Base-by-base conservation (phyloP, 2,888 invertebrate species). In the Urechis unicinctus region DNA sequence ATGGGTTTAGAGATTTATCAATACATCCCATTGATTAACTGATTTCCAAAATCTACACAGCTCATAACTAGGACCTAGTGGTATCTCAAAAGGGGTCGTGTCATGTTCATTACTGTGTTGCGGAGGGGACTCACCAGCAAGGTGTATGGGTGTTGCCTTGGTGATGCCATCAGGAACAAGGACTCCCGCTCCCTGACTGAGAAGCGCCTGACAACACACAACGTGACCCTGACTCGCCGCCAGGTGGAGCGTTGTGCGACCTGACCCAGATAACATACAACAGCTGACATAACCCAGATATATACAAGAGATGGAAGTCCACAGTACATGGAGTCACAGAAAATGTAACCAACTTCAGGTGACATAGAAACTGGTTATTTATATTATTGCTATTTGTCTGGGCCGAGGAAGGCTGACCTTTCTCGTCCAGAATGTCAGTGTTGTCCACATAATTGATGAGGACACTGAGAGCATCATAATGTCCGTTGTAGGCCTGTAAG, bases 141-240 rank as follows among this genome's bases (percentile, higher is more conserved):
- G 75, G 64, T 83, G 83, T 9, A 83, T 74, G 17, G 83, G 80
- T 21, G 83, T 82, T 75, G 81, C 74, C 31, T 80, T 78, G 21
- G 71, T 71, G 21, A 79, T 77, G 49, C 75, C 76, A 62, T 80
- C 79, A 60, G 81, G 80, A 47, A 82, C 78, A 52, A 79, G 77
- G 17, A 84, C 82, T 52, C 79, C 80, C 47, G 84, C 83, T 36
- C 83, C 83, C 62, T 80, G 81, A 31, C 80, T 72, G 50, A 85
- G 69, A 52, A 85, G 71, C 52, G 82, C 72, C 62, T 82, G 81
- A 45, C 84, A 83, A 69, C 83, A 83, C 47, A 82, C 79, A 2
- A 80, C 74, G 66, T 84, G 83, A 3, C 85, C 84, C 61, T 79
- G 70, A 63, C 82, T 80, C 30, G 84, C 81, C 1, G 85, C 84